Percentiles rank a stretch among this genome's conserved stretches.
These are phyloP conservation scores for Trileptium ribeirensis DNA, from an alignment of 2,888 invertebrate genomes.

Conservation along the genomic window DNA sequence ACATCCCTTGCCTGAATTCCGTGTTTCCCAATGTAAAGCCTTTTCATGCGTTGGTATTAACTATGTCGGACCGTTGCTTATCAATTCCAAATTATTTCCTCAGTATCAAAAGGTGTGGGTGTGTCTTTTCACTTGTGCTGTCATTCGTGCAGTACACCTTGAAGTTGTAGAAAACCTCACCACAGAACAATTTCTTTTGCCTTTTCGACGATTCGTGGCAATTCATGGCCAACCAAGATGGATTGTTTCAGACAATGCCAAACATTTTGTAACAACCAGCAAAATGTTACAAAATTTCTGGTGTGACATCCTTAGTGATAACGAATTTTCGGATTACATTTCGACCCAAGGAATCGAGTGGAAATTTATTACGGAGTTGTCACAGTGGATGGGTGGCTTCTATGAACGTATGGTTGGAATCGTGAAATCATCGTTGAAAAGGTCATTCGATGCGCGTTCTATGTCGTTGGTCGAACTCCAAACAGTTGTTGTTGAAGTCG, in stretches of 20 bases:
- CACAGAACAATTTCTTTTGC: constrained; percentile 44
- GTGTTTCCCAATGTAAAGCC: not conserved
- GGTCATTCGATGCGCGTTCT: not conserved
- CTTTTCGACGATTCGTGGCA: constrained; percentile 44
- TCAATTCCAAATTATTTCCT: not conserved
- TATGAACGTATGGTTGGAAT: not conserved
- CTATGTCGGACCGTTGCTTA: constrained; percentile 1
- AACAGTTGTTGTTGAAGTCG: not conserved
- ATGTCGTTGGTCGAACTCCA: not conserved
- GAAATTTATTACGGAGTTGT: not conserved
- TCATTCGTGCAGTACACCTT: constrained; percentile 18
- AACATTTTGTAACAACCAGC: constrained; percentile 44
- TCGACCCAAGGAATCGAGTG: not conserved
- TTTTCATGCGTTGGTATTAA: not conserved
- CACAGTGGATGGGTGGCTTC: not conserved
- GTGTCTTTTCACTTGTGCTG: constrained; percentile 17
- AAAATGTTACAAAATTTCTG: constrained; percentile 33
- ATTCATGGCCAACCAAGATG: constrained; percentile 42
- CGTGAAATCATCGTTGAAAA: not conserved
- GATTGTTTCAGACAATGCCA: constrained; percentile 52
- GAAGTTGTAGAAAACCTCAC: constrained; percentile 36
- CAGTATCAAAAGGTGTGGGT: constrained; percentile 15
- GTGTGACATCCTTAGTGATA: not conserved
- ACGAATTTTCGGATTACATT: not conserved
- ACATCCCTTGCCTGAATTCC: not conserved